Conservation (phyloP, 2,888 invertebrate species). For the Adelognathus sp. region DNA sequence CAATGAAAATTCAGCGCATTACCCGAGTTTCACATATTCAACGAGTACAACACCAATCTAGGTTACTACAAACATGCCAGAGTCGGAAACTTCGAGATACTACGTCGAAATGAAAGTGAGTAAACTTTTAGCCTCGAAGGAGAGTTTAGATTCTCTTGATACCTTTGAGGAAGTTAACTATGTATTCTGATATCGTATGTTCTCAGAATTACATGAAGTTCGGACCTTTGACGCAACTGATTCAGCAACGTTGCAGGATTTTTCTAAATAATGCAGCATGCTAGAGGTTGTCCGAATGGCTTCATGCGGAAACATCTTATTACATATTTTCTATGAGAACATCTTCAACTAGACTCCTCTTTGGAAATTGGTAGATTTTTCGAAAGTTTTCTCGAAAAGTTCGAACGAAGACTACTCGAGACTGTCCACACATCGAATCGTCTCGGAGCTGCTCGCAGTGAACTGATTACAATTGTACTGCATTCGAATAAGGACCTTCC, state of each 20-base stretch:
- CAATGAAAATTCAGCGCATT: neutral
- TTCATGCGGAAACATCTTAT: too few species aligned
- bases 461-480: too few species aligned
- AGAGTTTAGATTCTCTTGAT: neutral
- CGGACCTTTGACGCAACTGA: neutral
- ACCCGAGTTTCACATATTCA: neutral
- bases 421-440: too few species aligned
- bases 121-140: conserved; percentile 1
- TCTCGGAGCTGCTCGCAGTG: too few species aligned
- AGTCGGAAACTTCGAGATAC: neutral
- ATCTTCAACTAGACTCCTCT: too few species aligned
- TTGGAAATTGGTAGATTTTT: too few species aligned
- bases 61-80: neutral
- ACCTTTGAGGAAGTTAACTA: neutral
- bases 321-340: too few species aligned
- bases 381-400: too few species aligned
- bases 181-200: neutral
- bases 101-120: neutral
- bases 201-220: neutral
- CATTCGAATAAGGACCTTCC: too few species aligned
- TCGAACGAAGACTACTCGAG: too few species aligned
- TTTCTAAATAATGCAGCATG: too few species aligned
- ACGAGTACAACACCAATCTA: neutral
- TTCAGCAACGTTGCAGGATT: neutral
- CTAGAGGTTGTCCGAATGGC: too few species aligned